These are phyloP conservation scores for Hestina assimilis DNA, from an alignment of 1,140 invertebrate genomes.

Conservation along the genomic window DNA sequence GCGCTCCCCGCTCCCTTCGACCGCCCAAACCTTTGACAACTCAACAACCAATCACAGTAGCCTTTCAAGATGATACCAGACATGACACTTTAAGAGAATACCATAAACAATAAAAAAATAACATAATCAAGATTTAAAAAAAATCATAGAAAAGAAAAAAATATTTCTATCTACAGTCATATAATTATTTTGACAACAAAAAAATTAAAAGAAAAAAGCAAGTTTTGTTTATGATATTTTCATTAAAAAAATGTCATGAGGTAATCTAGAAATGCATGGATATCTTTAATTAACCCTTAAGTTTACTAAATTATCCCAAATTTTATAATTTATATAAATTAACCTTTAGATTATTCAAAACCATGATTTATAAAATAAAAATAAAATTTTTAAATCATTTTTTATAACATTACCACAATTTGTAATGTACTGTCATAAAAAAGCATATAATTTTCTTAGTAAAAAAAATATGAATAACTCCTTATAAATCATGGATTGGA, in stretches of 20 bases:
- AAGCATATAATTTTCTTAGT: no score
- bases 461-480: neutral
- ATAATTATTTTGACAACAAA: neutral
- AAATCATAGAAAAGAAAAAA: neutral
- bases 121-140: neutral
- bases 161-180: neutral
- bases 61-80: conserved; percentile 43
- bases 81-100: conserved; percentile 15
- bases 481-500: conserved; percentile 38
- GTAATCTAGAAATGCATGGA: conserved; percentile 40
- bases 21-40: conserved; percentile 62
- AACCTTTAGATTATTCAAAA: conserved; percentile 20
- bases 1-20: conserved; percentile 45
- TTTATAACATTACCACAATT: neutral
- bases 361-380: conserved; percentile 35
- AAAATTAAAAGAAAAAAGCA: neutral
- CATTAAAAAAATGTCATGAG: conserved; percentile 6
- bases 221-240: conserved; percentile 14
- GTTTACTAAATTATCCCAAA: conserved; percentile 37
- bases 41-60: conserved; percentile 63
- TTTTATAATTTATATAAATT: conserved; percentile 27
- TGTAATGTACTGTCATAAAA: no score
- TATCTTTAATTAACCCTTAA: conserved; percentile 38
- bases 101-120: conserved; percentile 27
- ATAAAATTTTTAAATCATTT: neutral